Evolutionary conservation across 2,888 invertebrate species (phyloP).

Genomic region (Parascotia fuliginaria): DNA sequence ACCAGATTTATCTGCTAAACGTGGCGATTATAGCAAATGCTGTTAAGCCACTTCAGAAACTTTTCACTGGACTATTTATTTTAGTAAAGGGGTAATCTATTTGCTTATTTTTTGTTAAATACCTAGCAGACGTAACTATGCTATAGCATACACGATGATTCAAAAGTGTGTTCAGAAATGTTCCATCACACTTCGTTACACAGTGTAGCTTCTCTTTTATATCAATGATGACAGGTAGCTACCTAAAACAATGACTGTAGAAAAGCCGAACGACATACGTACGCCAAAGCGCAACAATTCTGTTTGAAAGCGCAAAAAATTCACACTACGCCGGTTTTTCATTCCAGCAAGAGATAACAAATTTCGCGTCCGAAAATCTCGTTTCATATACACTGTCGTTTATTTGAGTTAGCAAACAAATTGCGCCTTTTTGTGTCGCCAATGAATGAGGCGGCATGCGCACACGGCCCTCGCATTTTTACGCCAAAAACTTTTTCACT

Average conservation of each 20-base stretch:
- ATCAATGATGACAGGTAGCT: not conserved
- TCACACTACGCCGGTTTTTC: slow-evolving; percentile 28
- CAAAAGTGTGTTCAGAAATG: not conserved
- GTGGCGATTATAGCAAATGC: too few relatives aligned
- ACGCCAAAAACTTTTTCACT: slow-evolving; percentile 23
- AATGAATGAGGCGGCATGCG: slow-evolving; percentile 27
- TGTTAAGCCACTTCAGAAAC: too few relatives aligned
- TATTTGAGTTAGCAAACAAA: slow-evolving; percentile 45
- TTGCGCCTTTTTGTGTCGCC: slow-evolving; percentile 32
- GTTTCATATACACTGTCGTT: slow-evolving; percentile 37
- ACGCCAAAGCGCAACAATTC: slow-evolving; percentile 8
- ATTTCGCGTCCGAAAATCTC: slow-evolving; percentile 32
- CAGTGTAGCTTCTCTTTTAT: not conserved
- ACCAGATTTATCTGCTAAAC: too few relatives aligned
- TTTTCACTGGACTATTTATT: too few relatives aligned
- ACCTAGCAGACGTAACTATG: too few relatives aligned
- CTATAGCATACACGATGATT: too few relatives aligned
- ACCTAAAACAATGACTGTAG: not conserved
- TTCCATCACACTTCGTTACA: not conserved
- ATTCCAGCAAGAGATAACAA: slow-evolving; percentile 31
- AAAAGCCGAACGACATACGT: slow-evolving; percentile 2
- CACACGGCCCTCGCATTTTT: slow-evolving; percentile 20
- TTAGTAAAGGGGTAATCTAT: too few relatives aligned
- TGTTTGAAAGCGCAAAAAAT: slow-evolving; percentile 20
- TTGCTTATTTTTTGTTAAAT: too few relatives aligned